A percentile compares a stretch with the other conserved stretches of the same genome.
Evolutionary conservation across 2,797 vertebrate genomes (phyloP).

Genomic region (Linurgus olivaceus): DNA sequence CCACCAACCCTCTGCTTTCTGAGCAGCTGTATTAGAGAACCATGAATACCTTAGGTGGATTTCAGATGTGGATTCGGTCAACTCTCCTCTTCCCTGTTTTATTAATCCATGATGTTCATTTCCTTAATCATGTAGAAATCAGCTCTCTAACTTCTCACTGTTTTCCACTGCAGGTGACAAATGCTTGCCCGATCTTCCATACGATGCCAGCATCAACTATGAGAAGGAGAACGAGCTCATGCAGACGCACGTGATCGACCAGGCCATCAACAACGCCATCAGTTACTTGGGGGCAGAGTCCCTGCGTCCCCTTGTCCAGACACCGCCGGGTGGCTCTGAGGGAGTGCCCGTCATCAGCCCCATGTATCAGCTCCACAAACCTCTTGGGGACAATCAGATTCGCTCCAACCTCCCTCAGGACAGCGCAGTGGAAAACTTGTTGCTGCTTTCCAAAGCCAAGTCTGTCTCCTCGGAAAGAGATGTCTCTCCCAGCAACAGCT

Average conservation of each 20-base stretch:
- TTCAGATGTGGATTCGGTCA: neutral
- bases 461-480: conserved; percentile 91
- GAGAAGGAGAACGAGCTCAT: conserved; percentile 89
- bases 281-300: conserved; percentile 96
- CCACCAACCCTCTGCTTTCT: neutral
- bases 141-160: neutral
- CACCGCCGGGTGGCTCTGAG: conserved; percentile 86
- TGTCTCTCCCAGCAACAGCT: conserved; percentile 93
- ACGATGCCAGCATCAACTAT: conserved; percentile 79
- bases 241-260: conserved; percentile 96
- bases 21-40: neutral
- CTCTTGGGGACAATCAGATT: conserved; percentile 71
- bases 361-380: conserved; percentile 89
- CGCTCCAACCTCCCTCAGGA: conserved; percentile 86
- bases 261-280: conserved; percentile 99
- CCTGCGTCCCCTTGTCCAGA: conserved; percentile 93
- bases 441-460: conserved; percentile 96
- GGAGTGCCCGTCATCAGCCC: conserved; percentile 80
- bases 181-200: conserved; percentile 88
- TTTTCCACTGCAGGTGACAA: conserved; percentile 87
- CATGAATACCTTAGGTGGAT: neutral
- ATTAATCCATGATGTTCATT: neutral
- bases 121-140: neutral
- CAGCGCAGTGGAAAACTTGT: conserved; percentile 91
- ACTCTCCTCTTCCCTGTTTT: neutral